Base-by-base conservation (phyloP, 2,888 invertebrate genomes). In the Drosophila diplacantha region DNA sequence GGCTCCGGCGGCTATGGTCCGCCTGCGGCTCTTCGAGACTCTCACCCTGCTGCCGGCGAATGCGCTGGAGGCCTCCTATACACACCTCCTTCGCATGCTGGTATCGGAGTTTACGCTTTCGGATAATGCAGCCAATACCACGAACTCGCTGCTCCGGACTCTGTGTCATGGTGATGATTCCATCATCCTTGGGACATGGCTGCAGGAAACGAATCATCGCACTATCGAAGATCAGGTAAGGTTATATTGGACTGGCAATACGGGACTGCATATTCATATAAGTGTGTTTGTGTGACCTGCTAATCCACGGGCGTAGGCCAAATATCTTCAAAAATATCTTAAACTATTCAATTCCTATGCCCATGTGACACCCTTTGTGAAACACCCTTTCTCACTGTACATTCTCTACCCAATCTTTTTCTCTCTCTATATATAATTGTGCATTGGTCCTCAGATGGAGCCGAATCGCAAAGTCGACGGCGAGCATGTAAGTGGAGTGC, bases 161-260 rank as follows among this genome's bases (percentile, higher is more conserved):
- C 92, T 96, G 62, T 96, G 96, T 81, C 95, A 96, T 85, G 93
- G 93, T 8, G 95, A 96, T 84, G 96, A 96, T 88, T 95, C 96
- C 0, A 95, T 97, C 39, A 93, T 99, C 56, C 90, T 98, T 34
- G 97, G 97, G 12, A 96, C 96, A 50, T 97, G 97, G 96, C 91
- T 98, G 38, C 96, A 97, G 86, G 97, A 98, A 86, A 97, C 97
- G 0, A 98, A 98, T 88, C 98, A 99, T 88, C 93, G 96, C 67
- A 95, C 95, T 46, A 96, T 99, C 73, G 99, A 99, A 89, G 98
- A 98, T 90, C 98, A 98, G 93, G 98, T 98, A 43, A 24, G 69
- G 67, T n/a, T 12, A 7, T 4, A 14, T 12, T 18, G 12, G 18
- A 18, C 34, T 34, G 12, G 14, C 20, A 20, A 22, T 12, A 20